Evolutionary conservation across 2,113 vertebrate species (phyloP), one percentile per base, ranked within the genome.

Genomic region (Trogon melanurus): DNA sequence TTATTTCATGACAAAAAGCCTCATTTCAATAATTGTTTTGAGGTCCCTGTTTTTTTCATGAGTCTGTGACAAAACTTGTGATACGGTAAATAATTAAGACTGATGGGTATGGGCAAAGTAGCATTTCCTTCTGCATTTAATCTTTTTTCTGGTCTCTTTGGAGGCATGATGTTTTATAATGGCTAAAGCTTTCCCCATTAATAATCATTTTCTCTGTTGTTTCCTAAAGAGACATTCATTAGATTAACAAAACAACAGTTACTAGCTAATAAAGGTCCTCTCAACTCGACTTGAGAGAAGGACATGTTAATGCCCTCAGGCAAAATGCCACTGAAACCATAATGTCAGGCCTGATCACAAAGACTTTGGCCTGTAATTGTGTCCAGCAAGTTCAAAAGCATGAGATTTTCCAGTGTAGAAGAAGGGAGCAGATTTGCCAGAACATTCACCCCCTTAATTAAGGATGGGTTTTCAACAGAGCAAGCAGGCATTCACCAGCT

Each of bases 181-280:
- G 83, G 94, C 94, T 95, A 89, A 95, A 97, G 91, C 71, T 91
- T 95, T 96, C 97, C 92, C 72, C 38, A 67, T 97, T 93, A 97
- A 97, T 95, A 97, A 97, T 61, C 26, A n/a, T 96, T 97, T 97
- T 87, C 97, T 97, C 80, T 93, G 80, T 92, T 97, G 91, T 97
- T 98, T 98, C 94, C 84, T 94, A 71, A 91, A 95, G 65, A 97
- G 67, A 79, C 96, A 94, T 97, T 98, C 94, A 96, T 94, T 94
- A 96, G 91, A 97, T 96, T 94, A 96, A 92, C 89, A 95, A 95
- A 98, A 97, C 96, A 98, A 95, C 97, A 88, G 88, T 82, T 90
- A 95, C 44, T 26, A 82, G 79, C 88, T 96, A 95, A 95, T 95
- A 97, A 96, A 93, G 71, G 76, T 79, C 71, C 90, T 93, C 72